A percentile compares a stretch with the other conserved stretches of the same genome.
Conservation (phyloP, 2,797 vertebrate genomes). For the Lindbergichthys nudifrons region DNA sequence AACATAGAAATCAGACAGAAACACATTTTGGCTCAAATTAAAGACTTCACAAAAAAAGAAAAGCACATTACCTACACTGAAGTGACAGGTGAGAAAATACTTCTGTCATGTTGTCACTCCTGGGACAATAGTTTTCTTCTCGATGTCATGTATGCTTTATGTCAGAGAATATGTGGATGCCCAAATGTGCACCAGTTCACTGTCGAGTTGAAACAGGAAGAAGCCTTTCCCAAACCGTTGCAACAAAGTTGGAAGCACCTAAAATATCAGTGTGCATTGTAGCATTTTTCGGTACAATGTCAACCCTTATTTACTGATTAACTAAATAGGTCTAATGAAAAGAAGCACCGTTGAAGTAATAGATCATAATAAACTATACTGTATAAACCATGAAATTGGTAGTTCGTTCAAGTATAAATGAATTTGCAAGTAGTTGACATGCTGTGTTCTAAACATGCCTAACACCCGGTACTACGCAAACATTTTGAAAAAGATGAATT, state of each 20-base stretch:
- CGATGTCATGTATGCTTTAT: neutral
- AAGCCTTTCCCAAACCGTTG: neutral
- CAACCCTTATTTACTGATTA: neutral
- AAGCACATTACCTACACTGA: conserved; percentile 30
- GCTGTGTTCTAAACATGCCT: neutral
- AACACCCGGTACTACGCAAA: neutral
- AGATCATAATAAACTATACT: neutral
- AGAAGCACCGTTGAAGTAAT: neutral
- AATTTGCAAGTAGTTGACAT: neutral
- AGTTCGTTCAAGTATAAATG: neutral
- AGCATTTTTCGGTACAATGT: conserved; percentile 1
- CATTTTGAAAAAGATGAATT: neutral
- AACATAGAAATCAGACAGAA: conserved; percentile 47
- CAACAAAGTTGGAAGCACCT: neutral
- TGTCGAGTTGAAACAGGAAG: neutral
- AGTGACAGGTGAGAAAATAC: conserved; percentile 35
- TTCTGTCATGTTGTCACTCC: conserved; percentile 17
- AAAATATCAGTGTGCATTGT: neutral
- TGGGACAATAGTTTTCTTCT: neutral
- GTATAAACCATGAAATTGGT: neutral
- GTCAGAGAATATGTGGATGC: neutral
- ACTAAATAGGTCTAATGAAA: neutral
- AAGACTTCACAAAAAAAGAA: conserved; percentile 42
- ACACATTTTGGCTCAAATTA: conserved; percentile 59
- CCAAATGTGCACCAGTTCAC: neutral